Conservation (phyloP, 2,797 vertebrate genomes). For the Enteromius radiatus region DNA sequence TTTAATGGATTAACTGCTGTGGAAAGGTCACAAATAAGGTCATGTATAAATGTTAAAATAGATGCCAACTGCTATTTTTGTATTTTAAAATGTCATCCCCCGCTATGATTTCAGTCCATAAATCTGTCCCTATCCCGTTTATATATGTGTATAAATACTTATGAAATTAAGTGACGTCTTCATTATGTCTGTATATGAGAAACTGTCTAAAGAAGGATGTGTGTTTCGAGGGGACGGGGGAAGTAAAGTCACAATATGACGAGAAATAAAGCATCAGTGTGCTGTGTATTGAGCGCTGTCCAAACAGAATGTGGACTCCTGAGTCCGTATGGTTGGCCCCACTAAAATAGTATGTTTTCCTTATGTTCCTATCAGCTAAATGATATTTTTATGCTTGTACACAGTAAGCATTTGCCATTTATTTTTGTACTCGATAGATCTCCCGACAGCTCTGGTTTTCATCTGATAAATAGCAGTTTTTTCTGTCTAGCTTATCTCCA, state of each 20-base stretch:
- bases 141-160: constrained; percentile 63
- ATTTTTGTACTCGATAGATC: constrained; percentile 63
- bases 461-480: constrained; percentile 33
- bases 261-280: constrained; percentile 47
- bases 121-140: constrained; percentile 37
- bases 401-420: constrained; percentile 55
- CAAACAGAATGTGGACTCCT: neutral
- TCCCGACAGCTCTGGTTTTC: constrained; percentile 45
- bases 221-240: constrained; percentile 57
- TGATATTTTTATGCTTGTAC: constrained; percentile 66
- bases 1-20: neutral
- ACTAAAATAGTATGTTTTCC: constrained; percentile 58
- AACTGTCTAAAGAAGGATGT: constrained; percentile 62
- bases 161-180: constrained; percentile 47
- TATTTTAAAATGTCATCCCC: neutral
- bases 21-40: constrained; percentile 5
- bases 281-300: neutral
- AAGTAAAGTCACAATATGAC: constrained; percentile 56
- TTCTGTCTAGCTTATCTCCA: constrained; percentile 59
- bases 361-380: constrained; percentile 72
- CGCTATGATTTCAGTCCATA: constrained; percentile 16
- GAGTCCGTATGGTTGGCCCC: neutral
- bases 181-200: constrained; percentile 62
- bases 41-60: constrained; percentile 30
- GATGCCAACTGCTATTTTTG: constrained; percentile 32